Base-by-base conservation (phyloP, 92 coral and sea anemone genomes). In the Siderastrea siderea region DNA sequence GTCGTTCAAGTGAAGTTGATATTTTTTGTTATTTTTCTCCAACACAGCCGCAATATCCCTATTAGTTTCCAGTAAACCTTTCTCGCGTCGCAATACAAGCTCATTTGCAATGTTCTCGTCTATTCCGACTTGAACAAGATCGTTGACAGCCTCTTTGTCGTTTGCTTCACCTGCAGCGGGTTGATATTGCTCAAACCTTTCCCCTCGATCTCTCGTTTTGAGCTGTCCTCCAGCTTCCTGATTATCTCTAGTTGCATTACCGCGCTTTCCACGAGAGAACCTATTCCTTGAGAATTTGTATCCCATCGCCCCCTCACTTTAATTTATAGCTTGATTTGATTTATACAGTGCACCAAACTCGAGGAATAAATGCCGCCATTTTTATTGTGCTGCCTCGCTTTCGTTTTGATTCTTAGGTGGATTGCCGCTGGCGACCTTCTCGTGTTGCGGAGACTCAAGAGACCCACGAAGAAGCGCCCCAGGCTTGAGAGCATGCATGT, bases 81-180 rank as follows among this genome's bases (percentile, higher is more conserved):
- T 74, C 57, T 77, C 72, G 16, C 71, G 82, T 54, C 54, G 72
- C 62, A 88, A 43, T 3, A 84, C 80, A 10, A 94, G 78, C 14
- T 51, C 75, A 14, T 67, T 82, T 12, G 96, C 93, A 55, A 94
- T 74, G 47, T 85, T 83, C 14, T 90, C 89, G 46, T 81, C 75
- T 26, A 94, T 43, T 6, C 96, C 96, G 1, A 70, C 86, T 50
- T 83, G 87, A 61, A 70, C 83, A 11, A 94, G 80, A 6, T 86
- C 87, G 10, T 81, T 87, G 2, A 48, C 69, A 7, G 87, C 78
- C 16, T 80, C 77, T 26, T 75, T 86, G 43, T 79, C 80, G 5
- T 69, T 50, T 19, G 71, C 63, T 67, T 67, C 48, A 67, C 71
- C 48, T 53, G 47, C 17, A 14, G 63, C n/a, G 9, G 47, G 38